Conservation (phyloP, 2,888 invertebrate species). For the Tineola bisselliella region DNA sequence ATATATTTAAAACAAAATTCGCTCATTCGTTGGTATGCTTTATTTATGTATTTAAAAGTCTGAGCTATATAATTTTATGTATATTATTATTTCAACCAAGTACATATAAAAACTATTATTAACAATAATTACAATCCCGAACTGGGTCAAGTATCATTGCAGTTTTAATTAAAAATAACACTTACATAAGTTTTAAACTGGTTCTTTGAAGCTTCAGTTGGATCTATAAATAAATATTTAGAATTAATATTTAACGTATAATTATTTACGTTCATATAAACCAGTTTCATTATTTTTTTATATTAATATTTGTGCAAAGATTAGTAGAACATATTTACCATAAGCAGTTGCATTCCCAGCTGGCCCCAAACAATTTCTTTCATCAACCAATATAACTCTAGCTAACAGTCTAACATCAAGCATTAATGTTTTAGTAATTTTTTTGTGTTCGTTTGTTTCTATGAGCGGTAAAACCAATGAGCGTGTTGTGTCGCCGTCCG, state of each 20-base stretch:
- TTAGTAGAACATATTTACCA: constrained; percentile 28
- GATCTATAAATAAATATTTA: constrained; percentile 35
- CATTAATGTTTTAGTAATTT: constrained; percentile 21
- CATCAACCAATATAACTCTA: constrained; percentile 44
- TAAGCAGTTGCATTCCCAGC: constrained; percentile 49
- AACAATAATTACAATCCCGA: background rate
- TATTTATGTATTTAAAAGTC: too few species aligned
- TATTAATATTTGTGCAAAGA: too few species aligned
- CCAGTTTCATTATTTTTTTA: too few species aligned
- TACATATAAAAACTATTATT: background rate
- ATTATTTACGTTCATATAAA: too few species aligned
- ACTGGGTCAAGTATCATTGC: too few species aligned
- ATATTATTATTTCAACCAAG: background rate
- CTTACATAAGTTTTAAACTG: constrained; percentile 42
- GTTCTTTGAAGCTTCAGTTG: constrained; percentile 26
- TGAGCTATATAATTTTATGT: background rate
- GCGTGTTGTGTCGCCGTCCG: constrained; percentile 28
- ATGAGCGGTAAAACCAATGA: constrained; percentile 37
- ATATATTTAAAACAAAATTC: too few species aligned
- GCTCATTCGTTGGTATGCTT: too few species aligned
- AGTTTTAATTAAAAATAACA: constrained; percentile 16
- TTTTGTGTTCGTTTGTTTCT: constrained; percentile 25
- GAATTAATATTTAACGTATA: background rate
- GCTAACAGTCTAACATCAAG: constrained; percentile 43
- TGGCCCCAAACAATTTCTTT: constrained; percentile 45